A percentile compares a stretch with the other conserved stretches of the same genome.
These are phyloP conservation scores for Anguilla marmorata DNA, from an alignment of 2,797 vertebrate genomes.

Conservation along the genomic window DNA sequence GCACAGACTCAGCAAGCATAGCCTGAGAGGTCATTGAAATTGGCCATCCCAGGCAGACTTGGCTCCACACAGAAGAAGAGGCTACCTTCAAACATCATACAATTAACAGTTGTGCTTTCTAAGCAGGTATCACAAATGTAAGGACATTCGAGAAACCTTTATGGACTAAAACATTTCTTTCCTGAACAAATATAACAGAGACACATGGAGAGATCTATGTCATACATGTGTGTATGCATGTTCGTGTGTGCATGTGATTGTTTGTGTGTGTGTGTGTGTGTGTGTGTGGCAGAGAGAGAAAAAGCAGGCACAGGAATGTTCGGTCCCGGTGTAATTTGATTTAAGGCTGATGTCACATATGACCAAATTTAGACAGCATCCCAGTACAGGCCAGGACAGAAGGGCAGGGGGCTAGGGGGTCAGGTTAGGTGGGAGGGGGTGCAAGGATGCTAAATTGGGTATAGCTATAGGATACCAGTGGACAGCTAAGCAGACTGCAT, in stretches of 20 bases:
- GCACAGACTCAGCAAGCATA: background rate
- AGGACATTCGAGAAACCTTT: too few species aligned
- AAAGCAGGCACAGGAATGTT: slow-evolving; percentile 25
- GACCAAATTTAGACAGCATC: slow-evolving; percentile 74
- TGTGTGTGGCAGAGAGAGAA: background rate
- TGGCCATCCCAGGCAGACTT: too few species aligned
- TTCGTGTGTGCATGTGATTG: background rate
- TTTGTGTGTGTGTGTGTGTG: background rate
- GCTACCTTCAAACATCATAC: too few species aligned
- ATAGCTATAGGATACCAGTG: slow-evolving; percentile 67
- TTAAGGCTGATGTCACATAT: slow-evolving; percentile 52
- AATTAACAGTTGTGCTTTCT: too few species aligned
- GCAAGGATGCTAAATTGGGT: slow-evolving; percentile 68
- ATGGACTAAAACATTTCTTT: too few species aligned
- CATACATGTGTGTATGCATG: background rate
- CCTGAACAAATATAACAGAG: background rate
- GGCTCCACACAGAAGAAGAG: too few species aligned
- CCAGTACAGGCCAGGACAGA: slow-evolving; percentile 51
- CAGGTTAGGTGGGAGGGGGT: slow-evolving; percentile 27
- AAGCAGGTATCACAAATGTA: too few species aligned
- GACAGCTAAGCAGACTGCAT: slow-evolving; percentile 69
- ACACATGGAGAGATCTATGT: background rate
- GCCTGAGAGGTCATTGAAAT: background rate
- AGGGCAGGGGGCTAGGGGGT: slow-evolving; percentile 17
- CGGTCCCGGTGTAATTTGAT: slow-evolving; percentile 37